These are phyloP conservation scores for Mylabris phalerata DNA, from an alignment of 1,140 invertebrate species.

Conservation along the genomic window DNA sequence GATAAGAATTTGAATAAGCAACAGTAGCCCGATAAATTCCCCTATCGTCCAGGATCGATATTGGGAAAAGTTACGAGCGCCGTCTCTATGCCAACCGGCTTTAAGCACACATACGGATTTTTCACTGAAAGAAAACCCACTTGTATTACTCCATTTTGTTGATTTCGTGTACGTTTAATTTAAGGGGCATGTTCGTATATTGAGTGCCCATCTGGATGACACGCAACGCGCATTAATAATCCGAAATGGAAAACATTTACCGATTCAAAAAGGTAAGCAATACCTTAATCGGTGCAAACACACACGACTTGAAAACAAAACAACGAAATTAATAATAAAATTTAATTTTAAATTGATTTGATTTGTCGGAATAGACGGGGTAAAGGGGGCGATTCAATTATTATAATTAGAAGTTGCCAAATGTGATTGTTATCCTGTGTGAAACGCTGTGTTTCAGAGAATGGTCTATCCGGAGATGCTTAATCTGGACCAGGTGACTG, in stretches of 20 bases:
- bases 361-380: not conserved
- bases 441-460: conserved; percentile 23
- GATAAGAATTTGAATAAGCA: no score
- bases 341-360: not conserved
- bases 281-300: conserved; percentile 4
- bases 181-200: not conserved
- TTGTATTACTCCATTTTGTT: no score
- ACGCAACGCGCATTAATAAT: conserved; percentile 12
- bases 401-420: not conserved
- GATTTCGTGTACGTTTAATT: no score
- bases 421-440: not conserved
- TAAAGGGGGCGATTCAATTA: not conserved
- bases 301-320: not conserved
- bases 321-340: not conserved
- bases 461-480: conserved; percentile 42
- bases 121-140: no score
- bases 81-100: conserved; percentile 2
- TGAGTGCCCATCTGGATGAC: conserved; percentile 12
- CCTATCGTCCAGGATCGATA: not conserved
- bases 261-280: conserved; percentile 41
- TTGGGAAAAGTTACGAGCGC: not conserved
- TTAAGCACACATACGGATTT: not conserved
- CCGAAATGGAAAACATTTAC: conserved; percentile 42
- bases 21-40: no score
- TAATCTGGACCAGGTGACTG: conserved; percentile 33